Conservation (phyloP, 2,113 vertebrate species). For the Bagarius yarrelli region DNA sequence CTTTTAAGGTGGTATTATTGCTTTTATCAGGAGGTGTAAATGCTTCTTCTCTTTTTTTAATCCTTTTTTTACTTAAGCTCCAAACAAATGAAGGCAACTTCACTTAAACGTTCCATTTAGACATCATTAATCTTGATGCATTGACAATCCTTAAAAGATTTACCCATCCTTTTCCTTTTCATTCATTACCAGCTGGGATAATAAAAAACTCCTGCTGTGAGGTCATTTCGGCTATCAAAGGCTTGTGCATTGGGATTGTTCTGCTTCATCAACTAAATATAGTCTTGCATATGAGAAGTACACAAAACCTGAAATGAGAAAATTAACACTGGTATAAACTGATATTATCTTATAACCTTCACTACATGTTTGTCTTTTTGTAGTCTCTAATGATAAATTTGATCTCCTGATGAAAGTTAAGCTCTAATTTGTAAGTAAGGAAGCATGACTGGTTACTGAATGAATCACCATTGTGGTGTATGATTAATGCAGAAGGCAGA, state of each 20-base stretch:
- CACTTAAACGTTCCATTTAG: not conserved
- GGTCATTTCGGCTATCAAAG: slow-evolving; percentile 43
- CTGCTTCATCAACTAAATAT: slow-evolving; percentile 47
- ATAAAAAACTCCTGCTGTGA: slow-evolving; percentile 30
- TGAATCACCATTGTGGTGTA: slow-evolving; percentile 33
- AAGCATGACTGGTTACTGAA: slow-evolving; percentile 17
- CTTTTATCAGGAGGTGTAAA: not conserved
- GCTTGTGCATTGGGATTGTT: slow-evolving; percentile 22
- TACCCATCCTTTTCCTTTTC: not conserved
- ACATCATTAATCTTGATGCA: not conserved
- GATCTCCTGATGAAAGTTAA: slow-evolving; percentile 16
- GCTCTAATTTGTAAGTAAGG: not conserved
- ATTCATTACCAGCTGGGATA: not conserved
- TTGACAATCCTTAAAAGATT: not conserved
- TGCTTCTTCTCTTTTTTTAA: not conserved
- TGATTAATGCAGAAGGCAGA: slow-evolving; percentile 61
- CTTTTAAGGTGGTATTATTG: not conserved
- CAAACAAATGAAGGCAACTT: not conserved
- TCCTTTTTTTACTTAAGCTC: not conserved
- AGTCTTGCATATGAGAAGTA: slow-evolving; percentile 46
- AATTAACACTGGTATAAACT: not conserved
- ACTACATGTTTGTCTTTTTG: not conserved
- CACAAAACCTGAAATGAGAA: slow-evolving; percentile 25
- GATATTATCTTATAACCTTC: not conserved
- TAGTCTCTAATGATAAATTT: not conserved